phyloP scores from a whole-genome alignment of 2,113 vertebrate genomes.

The Siphamia tubifer region DNA sequence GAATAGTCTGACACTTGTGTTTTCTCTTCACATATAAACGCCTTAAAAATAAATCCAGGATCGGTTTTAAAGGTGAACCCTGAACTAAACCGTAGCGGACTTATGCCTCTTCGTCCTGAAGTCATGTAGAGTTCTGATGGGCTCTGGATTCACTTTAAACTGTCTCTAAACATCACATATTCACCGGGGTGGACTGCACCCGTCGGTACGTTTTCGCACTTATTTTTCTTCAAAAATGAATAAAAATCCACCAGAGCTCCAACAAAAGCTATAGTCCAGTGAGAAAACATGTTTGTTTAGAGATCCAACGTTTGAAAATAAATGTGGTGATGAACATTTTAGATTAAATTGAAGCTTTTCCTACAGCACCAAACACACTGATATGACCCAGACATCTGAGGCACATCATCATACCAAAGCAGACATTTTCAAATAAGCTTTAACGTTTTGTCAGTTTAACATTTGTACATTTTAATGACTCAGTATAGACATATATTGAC shows the following conservation, averaged over 20 bases:
- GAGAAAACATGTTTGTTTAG: neutral
- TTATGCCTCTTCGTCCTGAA: too few species aligned
- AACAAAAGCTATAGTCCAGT: neutral
- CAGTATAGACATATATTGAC: too few species aligned
- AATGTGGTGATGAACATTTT: neutral
- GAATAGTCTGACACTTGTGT: too few species aligned
- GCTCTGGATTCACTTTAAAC: neutral
- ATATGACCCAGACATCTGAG: neutral
- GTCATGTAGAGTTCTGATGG: too few species aligned
- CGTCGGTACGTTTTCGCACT: neutral
- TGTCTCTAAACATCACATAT: too few species aligned
- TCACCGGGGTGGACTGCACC: neutral
- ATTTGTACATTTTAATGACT: too few species aligned
- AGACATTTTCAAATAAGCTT: too few species aligned
- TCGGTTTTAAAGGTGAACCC: neutral
- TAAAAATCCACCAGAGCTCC: neutral
- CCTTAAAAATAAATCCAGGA: neutral
- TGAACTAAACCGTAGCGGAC: neutral
- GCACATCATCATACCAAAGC: too few species aligned
- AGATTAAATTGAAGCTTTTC: neutral
- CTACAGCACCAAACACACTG: conserved; percentile 37
- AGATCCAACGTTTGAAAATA: neutral
- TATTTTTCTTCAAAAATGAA: neutral
- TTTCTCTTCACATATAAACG: conserved; percentile 9
- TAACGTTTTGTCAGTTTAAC: too few species aligned